phyloP scores from a whole-genome alignment of 2,113 vertebrate species.

The Hirundichthys speculiger region DNA sequence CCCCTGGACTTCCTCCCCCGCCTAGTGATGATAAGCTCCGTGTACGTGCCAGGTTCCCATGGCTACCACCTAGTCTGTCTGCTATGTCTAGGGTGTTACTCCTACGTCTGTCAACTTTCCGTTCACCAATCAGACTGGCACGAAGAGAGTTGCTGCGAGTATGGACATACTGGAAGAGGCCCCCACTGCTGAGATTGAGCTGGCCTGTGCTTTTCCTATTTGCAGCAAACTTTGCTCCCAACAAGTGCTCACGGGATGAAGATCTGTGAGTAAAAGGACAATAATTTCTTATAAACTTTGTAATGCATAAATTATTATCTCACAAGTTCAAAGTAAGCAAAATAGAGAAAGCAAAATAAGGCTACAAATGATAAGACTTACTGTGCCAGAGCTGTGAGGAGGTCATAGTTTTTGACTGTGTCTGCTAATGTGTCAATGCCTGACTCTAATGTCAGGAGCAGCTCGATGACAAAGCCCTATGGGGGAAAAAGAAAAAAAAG shows the following conservation, averaged over 20 bases:
- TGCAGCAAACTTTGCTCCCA: conserved; percentile 93
- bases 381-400: conserved; percentile 95
- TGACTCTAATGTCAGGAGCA: conserved; percentile 95
- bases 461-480: conserved; percentile 98
- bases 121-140: conserved; percentile 87
- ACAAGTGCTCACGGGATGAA: conserved; percentile 86
- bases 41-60: conserved; percentile 92
- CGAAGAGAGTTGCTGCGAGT: conserved; percentile 93
- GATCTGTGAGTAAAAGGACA: conserved; percentile 71
- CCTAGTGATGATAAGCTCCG: conserved; percentile 95
- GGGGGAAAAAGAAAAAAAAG: conserved; percentile 12
- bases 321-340: background rate
- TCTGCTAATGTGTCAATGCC: conserved; percentile 96
- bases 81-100: conserved; percentile 97
- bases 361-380: conserved; percentile 76
- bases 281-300: background rate
- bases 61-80: conserved; percentile 89
- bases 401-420: conserved; percentile 95
- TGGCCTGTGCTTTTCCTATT: conserved; percentile 98
- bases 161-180: conserved; percentile 84
- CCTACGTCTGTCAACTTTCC: conserved; percentile 87
- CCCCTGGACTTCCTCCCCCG: conserved; percentile 75
- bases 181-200: conserved; percentile 89
- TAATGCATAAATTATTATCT: too few relatives aligned
- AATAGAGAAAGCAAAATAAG: background rate